Conservation (phyloP, 1,140 invertebrate species). For the Melitaea cinxia region DNA sequence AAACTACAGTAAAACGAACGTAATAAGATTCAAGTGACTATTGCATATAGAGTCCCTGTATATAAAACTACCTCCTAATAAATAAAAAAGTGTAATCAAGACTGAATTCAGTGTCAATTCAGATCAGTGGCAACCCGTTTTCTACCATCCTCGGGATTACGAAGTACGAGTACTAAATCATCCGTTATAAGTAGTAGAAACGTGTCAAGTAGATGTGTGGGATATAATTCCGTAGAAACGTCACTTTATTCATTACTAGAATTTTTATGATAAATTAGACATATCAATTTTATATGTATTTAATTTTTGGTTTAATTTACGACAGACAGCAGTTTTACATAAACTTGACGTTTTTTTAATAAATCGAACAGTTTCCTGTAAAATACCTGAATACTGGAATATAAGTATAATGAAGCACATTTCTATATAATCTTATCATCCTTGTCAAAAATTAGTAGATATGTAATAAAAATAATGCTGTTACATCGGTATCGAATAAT, state of each 20-base stretch:
- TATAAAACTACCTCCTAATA: slow-evolving; percentile 77
- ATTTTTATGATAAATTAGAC: slow-evolving; percentile 34
- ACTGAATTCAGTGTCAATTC: slow-evolving; percentile 83
- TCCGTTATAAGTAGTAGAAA: slow-evolving; percentile 1
- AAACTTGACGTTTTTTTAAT: background rate
- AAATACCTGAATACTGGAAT: slow-evolving; percentile 1
- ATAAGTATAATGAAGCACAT: slow-evolving; percentile 1
- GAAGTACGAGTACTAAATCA: slow-evolving; percentile 2
- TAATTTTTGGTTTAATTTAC: slow-evolving; percentile 5
- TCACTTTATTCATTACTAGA: slow-evolving; percentile 10
- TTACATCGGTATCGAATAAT: background rate
- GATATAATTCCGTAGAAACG: slow-evolving; percentile 9
- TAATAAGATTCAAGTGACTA: slow-evolving; percentile 20
- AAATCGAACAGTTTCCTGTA: background rate
- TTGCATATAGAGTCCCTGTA: slow-evolving; percentile 55
- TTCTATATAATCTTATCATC: background rate
- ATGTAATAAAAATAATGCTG: background rate
- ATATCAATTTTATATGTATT: slow-evolving; percentile 36
- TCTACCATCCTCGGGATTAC: slow-evolving; percentile 29
- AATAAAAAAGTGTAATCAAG: slow-evolving; percentile 68
- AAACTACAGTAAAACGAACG: background rate
- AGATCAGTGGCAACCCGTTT: slow-evolving; percentile 52
- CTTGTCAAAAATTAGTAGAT: background rate
- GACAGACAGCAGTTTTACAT: background rate
- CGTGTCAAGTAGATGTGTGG: slow-evolving; percentile 14